Conservation (phyloP, 2,888 invertebrate genomes). For the Pimpla rufipes region DNA sequence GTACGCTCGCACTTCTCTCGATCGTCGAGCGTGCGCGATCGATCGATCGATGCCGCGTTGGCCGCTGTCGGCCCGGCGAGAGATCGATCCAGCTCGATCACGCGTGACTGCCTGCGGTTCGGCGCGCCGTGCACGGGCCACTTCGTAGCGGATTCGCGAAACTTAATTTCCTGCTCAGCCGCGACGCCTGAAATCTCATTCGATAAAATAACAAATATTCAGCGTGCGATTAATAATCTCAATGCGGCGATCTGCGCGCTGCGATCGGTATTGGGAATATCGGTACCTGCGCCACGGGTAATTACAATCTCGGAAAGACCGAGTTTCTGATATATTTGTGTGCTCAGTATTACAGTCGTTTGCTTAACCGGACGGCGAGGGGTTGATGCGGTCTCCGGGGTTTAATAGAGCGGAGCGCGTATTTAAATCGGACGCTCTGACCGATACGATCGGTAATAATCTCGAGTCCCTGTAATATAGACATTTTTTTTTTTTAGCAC, state of each 20-base stretch:
- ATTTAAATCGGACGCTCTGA: slow-evolving; percentile 23
- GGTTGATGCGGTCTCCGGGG: not conserved
- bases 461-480: not conserved
- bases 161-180: slow-evolving; percentile 61
- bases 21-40: slow-evolving; percentile 65
- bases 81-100: slow-evolving; percentile 70
- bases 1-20: slow-evolving; percentile 76
- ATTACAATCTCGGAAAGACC: slow-evolving; percentile 23
- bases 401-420: slow-evolving; percentile 28
- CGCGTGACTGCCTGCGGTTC: slow-evolving; percentile 71
- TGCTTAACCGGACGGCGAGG: slow-evolving; percentile 12
- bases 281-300: slow-evolving; percentile 9
- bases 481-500: slow-evolving; percentile 6
- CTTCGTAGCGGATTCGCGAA: slow-evolving; percentile 57
- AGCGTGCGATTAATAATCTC: slow-evolving; percentile 48
- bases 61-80: slow-evolving; percentile 34
- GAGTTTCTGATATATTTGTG: slow-evolving; percentile 15
- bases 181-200: slow-evolving; percentile 14
- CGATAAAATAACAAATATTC: slow-evolving; percentile 49
- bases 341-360: slow-evolving; percentile 21
- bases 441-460: slow-evolving; percentile 33
- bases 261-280: slow-evolving; percentile 34
- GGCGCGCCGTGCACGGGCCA: slow-evolving; percentile 17
- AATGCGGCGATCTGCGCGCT: slow-evolving; percentile 31
- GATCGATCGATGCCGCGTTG: slow-evolving; percentile 68